These are phyloP conservation scores for Bujurquina vittata DNA, from an alignment of 2,113 vertebrate genomes.

Conservation along the genomic window DNA sequence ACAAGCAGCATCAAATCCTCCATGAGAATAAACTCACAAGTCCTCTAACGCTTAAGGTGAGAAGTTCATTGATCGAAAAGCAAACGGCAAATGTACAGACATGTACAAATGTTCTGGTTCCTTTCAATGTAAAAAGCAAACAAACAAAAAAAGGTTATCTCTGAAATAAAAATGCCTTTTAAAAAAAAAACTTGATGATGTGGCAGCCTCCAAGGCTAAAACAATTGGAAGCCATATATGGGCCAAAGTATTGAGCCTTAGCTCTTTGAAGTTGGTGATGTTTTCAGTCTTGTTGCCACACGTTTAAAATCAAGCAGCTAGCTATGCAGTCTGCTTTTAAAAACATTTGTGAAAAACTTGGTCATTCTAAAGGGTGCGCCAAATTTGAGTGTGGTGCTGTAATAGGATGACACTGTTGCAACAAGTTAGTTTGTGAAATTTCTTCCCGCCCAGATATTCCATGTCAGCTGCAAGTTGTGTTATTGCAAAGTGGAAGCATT, in stretches of 20 bases:
- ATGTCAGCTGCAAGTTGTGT: neutral
- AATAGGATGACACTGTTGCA: neutral
- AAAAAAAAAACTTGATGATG: neutral
- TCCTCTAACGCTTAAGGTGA: neutral
- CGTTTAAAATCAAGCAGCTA: too few species aligned
- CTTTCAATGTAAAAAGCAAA: neutral
- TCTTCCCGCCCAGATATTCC: neutral
- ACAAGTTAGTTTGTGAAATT: neutral
- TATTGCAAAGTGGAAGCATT: neutral
- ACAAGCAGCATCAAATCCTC: neutral
- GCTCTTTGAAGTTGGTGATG: neutral
- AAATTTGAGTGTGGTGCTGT: neutral
- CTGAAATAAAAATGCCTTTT: neutral
- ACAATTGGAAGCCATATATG: neutral
- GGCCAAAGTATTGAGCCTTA: neutral
- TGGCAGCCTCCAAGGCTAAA: too few species aligned
- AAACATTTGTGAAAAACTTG: too few species aligned
- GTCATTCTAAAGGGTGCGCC: too few species aligned
- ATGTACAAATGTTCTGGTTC: neutral
- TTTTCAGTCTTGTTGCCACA: neutral
- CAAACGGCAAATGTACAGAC: neutral
- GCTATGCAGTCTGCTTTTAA: too few species aligned
- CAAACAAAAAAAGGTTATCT: neutral
- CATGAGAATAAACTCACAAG: neutral
- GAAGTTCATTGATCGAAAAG: neutral